Conservation (phyloP, 2,888 invertebrate genomes). For the Blera fallax region DNA sequence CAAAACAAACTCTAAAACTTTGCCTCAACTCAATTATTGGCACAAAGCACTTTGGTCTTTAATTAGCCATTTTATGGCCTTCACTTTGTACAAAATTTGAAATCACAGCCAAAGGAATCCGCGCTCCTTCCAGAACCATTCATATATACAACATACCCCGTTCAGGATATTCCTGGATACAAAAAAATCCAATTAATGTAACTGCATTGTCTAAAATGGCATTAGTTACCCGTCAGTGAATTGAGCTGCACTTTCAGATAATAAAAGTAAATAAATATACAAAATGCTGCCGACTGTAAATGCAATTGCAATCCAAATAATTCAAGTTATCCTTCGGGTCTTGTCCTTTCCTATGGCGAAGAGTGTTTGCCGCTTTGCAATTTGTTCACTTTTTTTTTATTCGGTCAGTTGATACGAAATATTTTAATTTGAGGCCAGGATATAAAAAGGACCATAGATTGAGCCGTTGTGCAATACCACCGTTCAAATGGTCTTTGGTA, state of each 20-base stretch:
- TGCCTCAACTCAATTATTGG: slow-evolving; percentile 19
- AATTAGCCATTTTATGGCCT: slow-evolving; percentile 54
- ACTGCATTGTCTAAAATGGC: slow-evolving; percentile 46
- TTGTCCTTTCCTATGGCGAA: slow-evolving; percentile 9
- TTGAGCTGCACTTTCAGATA: slow-evolving; percentile 44
- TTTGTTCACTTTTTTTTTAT: not conserved
- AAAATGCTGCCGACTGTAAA: slow-evolving; percentile 54
- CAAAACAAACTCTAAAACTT: not conserved
- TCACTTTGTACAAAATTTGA: slow-evolving; percentile 3
- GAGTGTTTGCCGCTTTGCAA: not conserved
- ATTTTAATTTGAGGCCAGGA: slow-evolving; percentile 33
- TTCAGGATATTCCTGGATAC: slow-evolving; percentile 36
- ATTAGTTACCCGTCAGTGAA: slow-evolving; percentile 59
- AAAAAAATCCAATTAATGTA: slow-evolving; percentile 65
- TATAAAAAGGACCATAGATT: not conserved
- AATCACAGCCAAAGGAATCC: slow-evolving; percentile 27
- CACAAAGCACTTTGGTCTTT: slow-evolving; percentile 28
- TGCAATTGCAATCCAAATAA: slow-evolving; percentile 62
- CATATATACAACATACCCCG: not conserved
- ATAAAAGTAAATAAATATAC: slow-evolving; percentile 53
- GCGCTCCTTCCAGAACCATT: not conserved
- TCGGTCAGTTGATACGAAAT: slow-evolving; percentile 42
- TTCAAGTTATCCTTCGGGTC: slow-evolving; percentile 45
- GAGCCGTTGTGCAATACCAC: not conserved
- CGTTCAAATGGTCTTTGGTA: slow-evolving; percentile 3